phyloP scores from a whole-genome alignment of 2,797 vertebrate genomes.

The Myotis findleyi region DNA sequence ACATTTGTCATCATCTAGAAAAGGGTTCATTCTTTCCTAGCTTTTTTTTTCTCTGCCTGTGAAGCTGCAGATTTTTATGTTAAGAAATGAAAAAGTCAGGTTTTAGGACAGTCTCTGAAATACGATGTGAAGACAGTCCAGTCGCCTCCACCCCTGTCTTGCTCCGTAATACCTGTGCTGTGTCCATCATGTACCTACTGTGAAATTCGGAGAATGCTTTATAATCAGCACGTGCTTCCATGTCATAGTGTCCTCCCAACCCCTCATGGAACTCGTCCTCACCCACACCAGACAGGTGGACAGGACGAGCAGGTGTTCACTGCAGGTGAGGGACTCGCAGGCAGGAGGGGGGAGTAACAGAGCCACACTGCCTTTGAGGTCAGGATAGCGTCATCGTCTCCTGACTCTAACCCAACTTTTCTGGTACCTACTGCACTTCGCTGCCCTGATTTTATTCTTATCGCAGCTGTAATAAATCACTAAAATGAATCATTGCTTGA shows the following conservation, averaged over 20 bases:
- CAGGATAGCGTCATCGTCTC: background rate
- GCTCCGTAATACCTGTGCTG: accelerated
- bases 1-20: slow-evolving; percentile 55
- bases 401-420: background rate
- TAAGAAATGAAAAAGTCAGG: slow-evolving; percentile 1
- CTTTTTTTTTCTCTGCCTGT: slow-evolving; percentile 30
- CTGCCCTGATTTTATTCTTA: background rate
- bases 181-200: accelerated
- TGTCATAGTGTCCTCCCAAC: background rate
- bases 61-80: slow-evolving; percentile 34
- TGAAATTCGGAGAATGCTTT: background rate
- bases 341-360: background rate
- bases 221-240: accelerated
- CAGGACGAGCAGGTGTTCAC: background rate
- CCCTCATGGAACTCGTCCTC: no score
- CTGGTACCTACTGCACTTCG: background rate
- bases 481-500: background rate
- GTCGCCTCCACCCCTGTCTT: accelerated
- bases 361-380: accelerated
- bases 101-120: slow-evolving; percentile 37
- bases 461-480: background rate
- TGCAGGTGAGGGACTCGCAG: accelerated
- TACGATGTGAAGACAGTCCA: background rate
- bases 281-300: background rate
- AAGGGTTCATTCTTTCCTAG: background rate